Evolutionary conservation across 2,113 vertebrate species (phyloP), one percentile per base, ranked within the genome.

Genomic region (Ceyx margarethae): DNA sequence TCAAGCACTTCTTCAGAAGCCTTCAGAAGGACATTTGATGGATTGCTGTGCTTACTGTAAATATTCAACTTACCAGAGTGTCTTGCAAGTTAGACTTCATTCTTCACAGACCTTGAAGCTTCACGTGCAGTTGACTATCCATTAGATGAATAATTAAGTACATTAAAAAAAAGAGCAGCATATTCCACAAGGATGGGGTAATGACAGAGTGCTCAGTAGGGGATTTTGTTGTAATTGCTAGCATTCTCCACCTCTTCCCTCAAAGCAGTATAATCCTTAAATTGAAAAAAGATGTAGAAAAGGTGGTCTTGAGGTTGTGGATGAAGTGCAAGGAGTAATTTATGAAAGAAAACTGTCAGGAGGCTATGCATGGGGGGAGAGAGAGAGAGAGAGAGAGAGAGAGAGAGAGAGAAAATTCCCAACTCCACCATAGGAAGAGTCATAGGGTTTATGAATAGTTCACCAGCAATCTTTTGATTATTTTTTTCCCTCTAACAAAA

Each of bases 21-120:
- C 62, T 87, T 90, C 77, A 87, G 62, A 72, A 85, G 26, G 61
- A 28, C 10, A 0, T 85, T 85, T 60, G 81, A 71, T 81, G 67
- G 56, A 67, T 75, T 72, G 18, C 26, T 80, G 72, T 80, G 67
- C 64, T 93, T 80, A 92, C 60, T 92, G 78, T 91, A 93, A 95
- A 89, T 81, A 64, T 37, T 7, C 1, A 2, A 31, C 45, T 94
- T 91, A 77, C n/a, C 43, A 80, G 60, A 85, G 35, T 0, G 1
- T 82, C 78, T 67, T 87, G 79, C 94, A 94, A 81, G 87, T 96
- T 81, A 48, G 60, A 13, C 64, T 91, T 95, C 87, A 80, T 93
- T 85, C 87, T 93, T 95, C 51, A 57, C 8, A 85, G 85, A 81
- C 67, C 78, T 85, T 20, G 18, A 85, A 92, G 81, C 54, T 67